A percentile compares a stretch with the other conserved stretches of the same genome.
Evolutionary conservation across 2,888 invertebrate genomes (phyloP).

Genomic region (Agriopis aurantiaria): DNA sequence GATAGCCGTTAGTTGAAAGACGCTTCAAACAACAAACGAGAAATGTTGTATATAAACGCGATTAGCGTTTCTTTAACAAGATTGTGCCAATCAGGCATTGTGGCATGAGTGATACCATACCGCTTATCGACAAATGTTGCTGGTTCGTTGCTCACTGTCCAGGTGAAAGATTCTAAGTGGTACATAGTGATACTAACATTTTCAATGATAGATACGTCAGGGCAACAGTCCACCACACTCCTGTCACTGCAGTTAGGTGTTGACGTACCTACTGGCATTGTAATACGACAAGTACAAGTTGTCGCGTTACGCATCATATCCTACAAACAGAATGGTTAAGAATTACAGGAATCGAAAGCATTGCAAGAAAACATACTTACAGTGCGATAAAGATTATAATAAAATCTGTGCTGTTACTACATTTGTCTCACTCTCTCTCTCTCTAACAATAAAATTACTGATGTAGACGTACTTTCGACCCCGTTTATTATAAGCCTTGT

Average conservation of each 20-base stretch:
- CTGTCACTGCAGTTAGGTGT: slow-evolving; percentile 50
- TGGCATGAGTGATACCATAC: too few species aligned
- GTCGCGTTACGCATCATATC: not conserved
- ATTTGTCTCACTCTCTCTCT: too few species aligned
- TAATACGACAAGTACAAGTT: slow-evolving; percentile 16
- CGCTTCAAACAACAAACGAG: too few species aligned
- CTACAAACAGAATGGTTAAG: not conserved
- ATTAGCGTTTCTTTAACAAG: too few species aligned
- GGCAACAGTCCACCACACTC: slow-evolving; percentile 24
- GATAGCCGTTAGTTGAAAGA: too few species aligned
- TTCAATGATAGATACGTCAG: slow-evolving; percentile 58
- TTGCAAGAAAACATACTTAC: not conserved
- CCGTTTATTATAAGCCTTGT: too few species aligned
- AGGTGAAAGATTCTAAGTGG: not conserved
- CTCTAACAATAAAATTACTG: not conserved
- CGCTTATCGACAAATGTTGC: not conserved
- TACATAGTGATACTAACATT: slow-evolving; percentile 51
- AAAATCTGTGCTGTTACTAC: too few species aligned
- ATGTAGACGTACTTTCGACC: not conserved
- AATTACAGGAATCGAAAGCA: not conserved
- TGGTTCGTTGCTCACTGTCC: not conserved
- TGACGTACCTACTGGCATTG: slow-evolving; percentile 44
- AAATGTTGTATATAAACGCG: too few species aligned
- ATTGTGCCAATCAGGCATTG: too few species aligned
- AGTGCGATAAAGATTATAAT: not conserved